Conservation (phyloP, 2,888 invertebrate genomes). For the Aspidiotus rigidus region DNA sequence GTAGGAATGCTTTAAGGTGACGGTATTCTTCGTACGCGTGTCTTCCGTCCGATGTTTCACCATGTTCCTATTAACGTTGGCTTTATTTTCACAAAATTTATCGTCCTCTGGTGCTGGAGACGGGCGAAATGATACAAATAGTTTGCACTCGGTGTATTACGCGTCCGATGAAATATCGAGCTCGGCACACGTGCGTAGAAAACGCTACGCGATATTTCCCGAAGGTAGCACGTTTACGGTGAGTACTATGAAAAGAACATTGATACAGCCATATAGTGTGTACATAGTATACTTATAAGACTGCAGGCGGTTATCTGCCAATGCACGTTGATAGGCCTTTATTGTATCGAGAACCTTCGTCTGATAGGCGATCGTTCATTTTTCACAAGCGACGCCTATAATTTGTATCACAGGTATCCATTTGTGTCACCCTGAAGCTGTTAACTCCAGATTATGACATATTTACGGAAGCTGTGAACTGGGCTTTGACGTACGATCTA, state of each 20-base stretch:
- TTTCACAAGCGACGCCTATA: not conserved
- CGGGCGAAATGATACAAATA: slow-evolving; percentile 4
- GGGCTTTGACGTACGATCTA: slow-evolving; percentile 35
- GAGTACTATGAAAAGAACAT: slow-evolving; percentile 26
- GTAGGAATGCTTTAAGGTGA: no score
- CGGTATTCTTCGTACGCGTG: not conserved
- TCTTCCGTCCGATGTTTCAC: not conserved
- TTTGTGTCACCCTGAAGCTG: slow-evolving; percentile 35
- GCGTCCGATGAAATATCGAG: slow-evolving; percentile 19
- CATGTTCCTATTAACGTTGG: slow-evolving; percentile 9
- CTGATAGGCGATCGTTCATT: no score
- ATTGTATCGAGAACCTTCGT: not conserved
- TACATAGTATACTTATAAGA: no score
- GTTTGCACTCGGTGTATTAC: slow-evolving; percentile 5
- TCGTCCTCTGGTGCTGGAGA: slow-evolving; percentile 8
- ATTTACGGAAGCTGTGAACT: slow-evolving; percentile 35
- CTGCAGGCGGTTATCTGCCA: not conserved
- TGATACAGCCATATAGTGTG: no score
- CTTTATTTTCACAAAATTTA: slow-evolving; percentile 23
- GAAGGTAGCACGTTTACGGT: slow-evolving; percentile 39
- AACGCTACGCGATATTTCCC: slow-evolving; percentile 38
- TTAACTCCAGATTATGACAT: slow-evolving; percentile 36
- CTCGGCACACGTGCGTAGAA: slow-evolving; percentile 33
- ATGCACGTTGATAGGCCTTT: not conserved
- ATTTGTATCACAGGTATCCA: slow-evolving; percentile 31